These are phyloP conservation scores for Atta colombica DNA, from an alignment of 1,140 invertebrate genomes.

Conservation along the genomic window DNA sequence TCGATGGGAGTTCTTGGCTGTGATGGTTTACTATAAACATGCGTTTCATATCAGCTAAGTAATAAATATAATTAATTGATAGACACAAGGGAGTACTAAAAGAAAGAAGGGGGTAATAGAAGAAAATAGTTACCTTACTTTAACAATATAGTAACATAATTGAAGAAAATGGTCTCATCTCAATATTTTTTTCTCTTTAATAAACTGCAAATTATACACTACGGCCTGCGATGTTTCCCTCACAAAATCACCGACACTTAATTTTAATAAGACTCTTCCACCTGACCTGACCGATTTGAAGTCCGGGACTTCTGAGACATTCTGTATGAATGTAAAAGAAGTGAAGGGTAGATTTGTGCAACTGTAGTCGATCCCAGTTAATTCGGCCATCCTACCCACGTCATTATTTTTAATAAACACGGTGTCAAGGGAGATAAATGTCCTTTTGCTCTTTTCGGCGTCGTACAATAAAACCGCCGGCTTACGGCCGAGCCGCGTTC, in stretches of 20 bases:
- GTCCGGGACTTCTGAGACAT: conserved; percentile 8
- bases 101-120: neutral
- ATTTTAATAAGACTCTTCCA: conserved; percentile 47
- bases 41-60: conserved; percentile 2
- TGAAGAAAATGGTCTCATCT: conserved; percentile 6
- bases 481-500: conserved; percentile 58
- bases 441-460: conserved; percentile 56
- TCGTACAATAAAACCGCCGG: conserved; percentile 52
- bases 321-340: conserved; percentile 56
- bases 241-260: conserved; percentile 20
- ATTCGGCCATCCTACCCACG: conserved; percentile 62
- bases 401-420: conserved; percentile 76
- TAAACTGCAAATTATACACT: conserved; percentile 32
- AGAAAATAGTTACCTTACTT: conserved; percentile 25
- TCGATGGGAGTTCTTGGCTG: neutral
- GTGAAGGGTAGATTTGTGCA: conserved; percentile 53
- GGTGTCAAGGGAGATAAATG: conserved; percentile 61
- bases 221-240: neutral
- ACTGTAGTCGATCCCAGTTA: conserved; percentile 51
- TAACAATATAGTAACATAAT: conserved; percentile 33
- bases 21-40: conserved; percentile 33
- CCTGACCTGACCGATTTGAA: conserved; percentile 10
- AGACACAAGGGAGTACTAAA: neutral
- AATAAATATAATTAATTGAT: conserved; percentile 46
- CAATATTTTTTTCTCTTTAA: conserved; percentile 16